phyloP scores from a whole-genome alignment of 2,797 vertebrate species.

The Pseudochromis fuscus region DNA sequence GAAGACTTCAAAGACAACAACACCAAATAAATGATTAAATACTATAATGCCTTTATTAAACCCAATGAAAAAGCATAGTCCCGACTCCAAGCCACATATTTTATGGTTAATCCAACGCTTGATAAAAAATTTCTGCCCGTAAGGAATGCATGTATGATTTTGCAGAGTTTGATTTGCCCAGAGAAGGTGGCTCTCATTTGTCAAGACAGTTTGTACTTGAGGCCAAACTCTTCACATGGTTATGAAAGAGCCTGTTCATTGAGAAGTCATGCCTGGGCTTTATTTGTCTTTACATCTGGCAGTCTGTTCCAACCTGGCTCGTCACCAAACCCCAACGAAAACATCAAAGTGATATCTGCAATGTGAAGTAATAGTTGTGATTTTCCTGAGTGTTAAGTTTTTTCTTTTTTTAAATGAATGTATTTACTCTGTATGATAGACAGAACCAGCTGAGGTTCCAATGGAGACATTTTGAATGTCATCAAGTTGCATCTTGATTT shows the following conservation, averaged over 20 bases:
- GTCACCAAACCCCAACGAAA: slow-evolving; percentile 62
- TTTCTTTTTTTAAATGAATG: slow-evolving; percentile 15
- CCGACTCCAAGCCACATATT: background rate
- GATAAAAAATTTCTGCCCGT: slow-evolving; percentile 15
- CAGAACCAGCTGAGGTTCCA: slow-evolving; percentile 24
- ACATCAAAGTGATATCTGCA: slow-evolving; percentile 61
- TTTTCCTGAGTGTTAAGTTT: slow-evolving; percentile 2
- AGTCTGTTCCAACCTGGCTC: slow-evolving; percentile 67
- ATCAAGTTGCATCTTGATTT: slow-evolving; percentile 44
- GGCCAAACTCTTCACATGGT: slow-evolving; percentile 52
- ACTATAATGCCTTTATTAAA: slow-evolving; percentile 61
- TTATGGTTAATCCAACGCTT: background rate
- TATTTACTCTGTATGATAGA: slow-evolving; percentile 29
- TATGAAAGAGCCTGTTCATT: slow-evolving; percentile 73
- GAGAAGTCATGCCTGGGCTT: slow-evolving; percentile 63
- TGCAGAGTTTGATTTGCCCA: slow-evolving; percentile 22
- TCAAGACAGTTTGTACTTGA: slow-evolving; percentile 48
- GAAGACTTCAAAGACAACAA: slow-evolving; percentile 61
- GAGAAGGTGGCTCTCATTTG: slow-evolving; percentile 40
- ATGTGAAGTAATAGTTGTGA: slow-evolving; percentile 49
- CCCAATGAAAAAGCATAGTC: background rate
- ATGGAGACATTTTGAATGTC: slow-evolving; percentile 16
- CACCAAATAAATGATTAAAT: slow-evolving; percentile 34
- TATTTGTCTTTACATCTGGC: slow-evolving; percentile 67
- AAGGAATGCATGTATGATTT: slow-evolving; percentile 44